Evolutionary conservation across 2,888 invertebrate genomes (phyloP), one percentile per base, ranked within the genome.

Genomic region (Carabus problematicus): DNA sequence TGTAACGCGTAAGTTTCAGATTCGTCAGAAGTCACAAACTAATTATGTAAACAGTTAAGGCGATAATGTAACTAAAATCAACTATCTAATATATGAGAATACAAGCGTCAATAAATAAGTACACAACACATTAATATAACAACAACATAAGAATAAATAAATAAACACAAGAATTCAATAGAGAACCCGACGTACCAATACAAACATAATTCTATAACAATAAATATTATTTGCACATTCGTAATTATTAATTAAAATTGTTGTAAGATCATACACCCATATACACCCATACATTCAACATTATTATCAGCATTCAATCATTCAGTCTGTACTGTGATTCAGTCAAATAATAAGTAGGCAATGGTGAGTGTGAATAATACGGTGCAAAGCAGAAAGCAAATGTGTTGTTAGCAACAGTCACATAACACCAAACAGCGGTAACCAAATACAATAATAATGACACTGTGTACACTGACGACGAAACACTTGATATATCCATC

Each of bases 381-480:
- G 29, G 29, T 29, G 29, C 29, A 29, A 19, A 66, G 59, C 47
- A 59, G 16, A 58, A 66, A 66, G 47, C 29, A 56, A 29, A 18
- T 29, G 7, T 56, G 29, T 58, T 47, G 58, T 43, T 47, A 66
- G 56, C 58, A 58, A 39, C 47, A 45, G n/a, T n/a, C n/a, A 58
- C 12, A n/a, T 45, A 45, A 47, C 11, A 54, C 9, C 63, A 49
- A 11, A 39, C 29, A 40, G 19, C 56, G 14, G 14, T 47, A 6
- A 39, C 66, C 58, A 58, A 43, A 58, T 49, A 52, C 14, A 56
- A 45, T n/a, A 42, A 61, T 54, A 52, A 63, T 42, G 11, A 7
- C 59, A 68, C 68, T 68, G 68, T 68, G 68, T 68, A 68, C 68
- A 68, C 68, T 40, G 68, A 68, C 68, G 61, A 61, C 6, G 29